Evolutionary conservation across 2,888 invertebrate species (phyloP).

Genomic region (Lutraria lutraria): DNA sequence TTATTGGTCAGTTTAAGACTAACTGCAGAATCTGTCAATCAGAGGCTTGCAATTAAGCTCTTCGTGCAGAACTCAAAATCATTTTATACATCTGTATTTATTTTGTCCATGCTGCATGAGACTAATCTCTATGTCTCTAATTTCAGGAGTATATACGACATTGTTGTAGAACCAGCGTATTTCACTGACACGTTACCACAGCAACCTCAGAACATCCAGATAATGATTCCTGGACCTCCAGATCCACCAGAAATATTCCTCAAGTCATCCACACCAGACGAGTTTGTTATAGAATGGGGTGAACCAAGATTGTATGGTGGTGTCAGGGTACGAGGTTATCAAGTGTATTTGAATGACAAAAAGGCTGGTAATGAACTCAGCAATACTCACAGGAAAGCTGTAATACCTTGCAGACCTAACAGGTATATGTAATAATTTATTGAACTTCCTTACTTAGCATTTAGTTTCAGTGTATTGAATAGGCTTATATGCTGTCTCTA

Average conservation of each 20-base stretch:
- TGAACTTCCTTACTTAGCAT: not conserved
- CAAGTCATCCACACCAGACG: conserved; percentile 81
- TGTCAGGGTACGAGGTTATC: conserved; percentile 84
- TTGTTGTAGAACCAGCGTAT: conserved; percentile 84
- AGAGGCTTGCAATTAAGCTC: too few relatives aligned
- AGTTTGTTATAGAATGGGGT: conserved; percentile 86
- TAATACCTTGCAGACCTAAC: conserved; percentile 85
- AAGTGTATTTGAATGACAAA: conserved; percentile 86
- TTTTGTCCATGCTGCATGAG: not conserved
- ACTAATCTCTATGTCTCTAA: too few relatives aligned
- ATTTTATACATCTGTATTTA: not conserved
- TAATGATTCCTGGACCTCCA: conserved; percentile 86
- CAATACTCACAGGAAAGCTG: conserved; percentile 85
- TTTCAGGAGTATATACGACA: conserved; percentile 83
- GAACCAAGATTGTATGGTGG: conserved; percentile 85
- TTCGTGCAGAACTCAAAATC: too few relatives aligned
- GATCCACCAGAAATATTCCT: conserved; percentile 86
- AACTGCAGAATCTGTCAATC: too few relatives aligned
- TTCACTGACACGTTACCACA: conserved; percentile 81
- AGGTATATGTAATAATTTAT: conserved; percentile 74
- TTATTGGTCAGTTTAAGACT: too few relatives aligned
- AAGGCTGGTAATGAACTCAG: conserved; percentile 85
- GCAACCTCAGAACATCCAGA: conserved; percentile 82
- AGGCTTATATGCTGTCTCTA: too few relatives aligned
- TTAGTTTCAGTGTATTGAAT: too few relatives aligned